Base-by-base conservation (phyloP, 2,113 vertebrate species). In the Gila orcuttii region DNA sequence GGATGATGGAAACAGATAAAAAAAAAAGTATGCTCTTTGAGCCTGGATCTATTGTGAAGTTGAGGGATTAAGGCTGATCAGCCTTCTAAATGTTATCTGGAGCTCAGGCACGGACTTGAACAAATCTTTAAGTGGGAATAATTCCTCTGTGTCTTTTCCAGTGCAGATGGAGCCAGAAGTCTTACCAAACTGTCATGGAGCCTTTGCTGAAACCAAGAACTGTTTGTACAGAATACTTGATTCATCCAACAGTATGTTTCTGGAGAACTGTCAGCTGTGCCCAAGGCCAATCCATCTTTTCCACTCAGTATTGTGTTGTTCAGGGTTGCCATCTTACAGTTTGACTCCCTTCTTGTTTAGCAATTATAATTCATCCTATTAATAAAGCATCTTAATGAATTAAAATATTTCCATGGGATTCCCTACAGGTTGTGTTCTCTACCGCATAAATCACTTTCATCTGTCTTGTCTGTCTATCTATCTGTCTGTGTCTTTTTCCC, bases 311-410 rank as follows among this genome's bases (percentile, higher is more conserved):
- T 33, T 62, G 11, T 31, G 62, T 52, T 60, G 69, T 31, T 74
- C n/a, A 42, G 19, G 66, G 57, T 68, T 47, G 47, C 39, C 15
- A 28, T 45, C 36, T 64, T 47, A 28, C 12, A 19, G 36, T 64
- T 80, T 66, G 36, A 64, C 12, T 84, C 52, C 15, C 57, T 57
- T 60, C n/a, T 50, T 79, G 21, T 36, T 88, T 73, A 81, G 76
- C 69, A 76, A 77, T 84, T 80, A 36, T 69, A 81, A 88, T 88
- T 75, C 6, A 68, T 79, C 55, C 42, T 17, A 33, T 79, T 84
- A 78, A 82, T 88, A 77, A 80, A 74, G 68, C 68, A 66, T 60
- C 76, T 15, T 80, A 73, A 73, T 86, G 45, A 88, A 69, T 73
- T 39, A 36, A 83, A 45, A 47, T 6, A 31, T 33, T 59, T 84